Base-by-base conservation (phyloP, 2,113 vertebrate species). In the Zosterops hypoxanthus region DNA sequence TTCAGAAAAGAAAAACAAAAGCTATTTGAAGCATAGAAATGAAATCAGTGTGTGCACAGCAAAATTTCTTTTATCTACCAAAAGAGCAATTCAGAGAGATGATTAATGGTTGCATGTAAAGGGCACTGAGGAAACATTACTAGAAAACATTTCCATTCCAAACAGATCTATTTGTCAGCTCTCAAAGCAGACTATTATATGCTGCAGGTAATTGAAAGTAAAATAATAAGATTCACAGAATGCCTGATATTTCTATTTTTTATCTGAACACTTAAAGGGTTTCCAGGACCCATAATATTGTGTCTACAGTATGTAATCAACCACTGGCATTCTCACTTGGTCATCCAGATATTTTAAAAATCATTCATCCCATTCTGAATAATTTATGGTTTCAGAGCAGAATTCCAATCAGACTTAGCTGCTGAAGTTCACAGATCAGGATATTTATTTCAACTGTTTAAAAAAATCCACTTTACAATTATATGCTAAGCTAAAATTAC, bases 151-250 rank as follows among this genome's bases (percentile, higher is more conserved):
- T 87, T 91, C 59, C 49, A 91, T 89, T 92, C 41, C 26, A 84
- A 89, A 92, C 66, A 85, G 36, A 87, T 50, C 28, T 82, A 79
- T 95, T 84, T 89, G n/a, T 44, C 11, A 82, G n/a, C 41, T 91
- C 66, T 89, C 52, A 72, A 89, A 87, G 28, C 26, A 89, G 53
- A 53, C 46, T 79, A 72, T 82, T 92, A 84, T 36, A 56, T 65
- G 20, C 73, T 92, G 53, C 57, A 91, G 61, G 66, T 92, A 95
- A 94, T 65, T 90, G 80, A 91, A 92, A 89, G 52, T 56, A 94
- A 95, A 96, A 75, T 89, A 88, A 46, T 73, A 83, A 83, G 80
- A 86, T 56, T 59, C 83, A 69, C 66, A 65, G 66, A 64, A 52
- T 59, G 5, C 44, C 28, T 94, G 44, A 71, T 95, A 89, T 52